Evolutionary conservation across 1,140 invertebrate species (phyloP).

Genomic region (Tetramorium parvispinum): DNA sequence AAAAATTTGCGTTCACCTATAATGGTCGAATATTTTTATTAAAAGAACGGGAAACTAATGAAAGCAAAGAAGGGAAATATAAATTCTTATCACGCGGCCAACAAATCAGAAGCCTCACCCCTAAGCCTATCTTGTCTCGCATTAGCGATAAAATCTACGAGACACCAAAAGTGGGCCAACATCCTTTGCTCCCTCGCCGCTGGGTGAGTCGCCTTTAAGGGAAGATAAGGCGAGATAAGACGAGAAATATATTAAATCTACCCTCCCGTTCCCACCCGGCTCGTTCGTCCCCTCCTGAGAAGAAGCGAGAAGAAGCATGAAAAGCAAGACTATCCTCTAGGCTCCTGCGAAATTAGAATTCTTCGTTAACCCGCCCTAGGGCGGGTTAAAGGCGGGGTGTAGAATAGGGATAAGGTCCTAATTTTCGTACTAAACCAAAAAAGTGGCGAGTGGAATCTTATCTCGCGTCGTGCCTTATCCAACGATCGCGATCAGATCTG

Average conservation of each 20-base stretch:
- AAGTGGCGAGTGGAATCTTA: constrained; percentile 58
- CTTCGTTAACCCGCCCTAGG: constrained; percentile 64
- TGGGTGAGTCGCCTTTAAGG: constrained; percentile 73
- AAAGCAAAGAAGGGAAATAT: constrained; percentile 62
- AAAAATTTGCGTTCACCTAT: not conserved
- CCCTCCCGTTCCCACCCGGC: constrained; percentile 55
- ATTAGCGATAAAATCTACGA: constrained; percentile 79
- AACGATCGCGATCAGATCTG: not conserved
- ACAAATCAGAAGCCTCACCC: constrained; percentile 76
- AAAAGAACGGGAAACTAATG: constrained; percentile 59
- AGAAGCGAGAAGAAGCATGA: constrained; percentile 59
- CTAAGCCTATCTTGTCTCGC: constrained; percentile 74
- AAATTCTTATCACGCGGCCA: constrained; percentile 75
- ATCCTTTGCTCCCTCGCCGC: constrained; percentile 73
- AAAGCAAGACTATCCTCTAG: constrained; percentile 42
- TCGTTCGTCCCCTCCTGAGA: constrained; percentile 42
- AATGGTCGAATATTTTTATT: constrained; percentile 22
- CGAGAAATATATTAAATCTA: constrained; percentile 76
- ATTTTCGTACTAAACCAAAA: constrained; percentile 66
- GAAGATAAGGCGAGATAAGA: constrained; percentile 76
- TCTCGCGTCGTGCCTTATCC: constrained; percentile 8
- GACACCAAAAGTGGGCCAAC: constrained; percentile 71
- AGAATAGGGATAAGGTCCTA: constrained; percentile 33
- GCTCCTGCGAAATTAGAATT: constrained; percentile 71
- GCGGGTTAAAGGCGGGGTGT: not conserved